Percentiles rank a stretch among this genome's conserved stretches.
phyloP scores from a whole-genome alignment of 1,140 invertebrate genomes.

The Paraescarpia echinospica region DNA sequence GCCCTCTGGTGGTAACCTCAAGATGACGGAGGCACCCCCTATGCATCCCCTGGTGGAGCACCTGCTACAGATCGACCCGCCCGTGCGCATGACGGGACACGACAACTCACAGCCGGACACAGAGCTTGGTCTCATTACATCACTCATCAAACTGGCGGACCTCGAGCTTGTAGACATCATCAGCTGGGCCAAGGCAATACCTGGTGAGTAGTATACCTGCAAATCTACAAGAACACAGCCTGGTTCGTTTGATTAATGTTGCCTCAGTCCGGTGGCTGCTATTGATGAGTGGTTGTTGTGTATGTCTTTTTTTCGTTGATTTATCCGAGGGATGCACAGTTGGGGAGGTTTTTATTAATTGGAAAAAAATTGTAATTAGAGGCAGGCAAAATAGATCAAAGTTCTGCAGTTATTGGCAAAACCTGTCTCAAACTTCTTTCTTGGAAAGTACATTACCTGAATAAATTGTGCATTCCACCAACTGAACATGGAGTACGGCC shows the following conservation, averaged over 20 bases:
- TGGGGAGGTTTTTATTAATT: not conserved
- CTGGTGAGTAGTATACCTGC: not conserved
- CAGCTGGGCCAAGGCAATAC: conserved; percentile 45
- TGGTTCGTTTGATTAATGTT: not conserved
- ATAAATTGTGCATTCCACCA: not conserved
- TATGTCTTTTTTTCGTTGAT: not conserved
- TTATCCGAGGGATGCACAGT: not conserved
- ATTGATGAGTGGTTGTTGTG: not conserved
- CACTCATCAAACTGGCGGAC: conserved; percentile 49
- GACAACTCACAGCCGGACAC: conserved; percentile 47
- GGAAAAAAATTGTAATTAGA: not conserved
- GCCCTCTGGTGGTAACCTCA: not conserved
- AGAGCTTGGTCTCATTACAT: conserved; percentile 43
- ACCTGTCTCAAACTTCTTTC: too few relatives aligned
- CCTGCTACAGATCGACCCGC: conserved; percentile 47
- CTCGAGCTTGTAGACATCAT: conserved; percentile 50
- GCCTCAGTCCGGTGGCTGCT: not conserved
- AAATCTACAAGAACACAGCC: not conserved
- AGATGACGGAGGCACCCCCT: not conserved
- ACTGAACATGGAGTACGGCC: too few relatives aligned
- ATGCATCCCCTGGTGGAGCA: conserved; percentile 37
- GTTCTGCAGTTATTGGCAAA: not conserved
- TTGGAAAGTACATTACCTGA: too few relatives aligned
- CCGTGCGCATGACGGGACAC: conserved; percentile 46
- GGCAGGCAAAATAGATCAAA: not conserved